phyloP scores from a whole-genome alignment of 2,888 invertebrate genomes.

The Criorhina ranunculi region DNA sequence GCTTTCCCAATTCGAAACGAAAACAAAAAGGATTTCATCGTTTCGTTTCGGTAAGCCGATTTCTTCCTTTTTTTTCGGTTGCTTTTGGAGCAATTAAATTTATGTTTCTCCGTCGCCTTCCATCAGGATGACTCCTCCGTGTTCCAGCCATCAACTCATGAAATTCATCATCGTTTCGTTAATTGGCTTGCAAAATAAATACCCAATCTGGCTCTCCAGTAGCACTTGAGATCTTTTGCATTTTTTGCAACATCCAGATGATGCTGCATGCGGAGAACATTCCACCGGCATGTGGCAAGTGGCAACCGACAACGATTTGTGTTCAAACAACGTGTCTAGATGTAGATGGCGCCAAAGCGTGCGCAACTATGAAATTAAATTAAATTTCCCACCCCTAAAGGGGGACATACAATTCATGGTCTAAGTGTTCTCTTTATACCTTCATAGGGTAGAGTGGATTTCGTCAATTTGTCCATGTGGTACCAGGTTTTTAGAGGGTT shows the following conservation, averaged over 20 bases:
- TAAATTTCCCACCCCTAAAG: constrained; percentile 39
- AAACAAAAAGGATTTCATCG: constrained; percentile 11
- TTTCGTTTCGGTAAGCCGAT: constrained; percentile 41
- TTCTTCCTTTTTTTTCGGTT: constrained; percentile 21
- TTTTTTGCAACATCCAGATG: constrained; percentile 30
- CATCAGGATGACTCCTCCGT: neutral
- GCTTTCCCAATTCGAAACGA: constrained; percentile 5
- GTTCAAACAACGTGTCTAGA: constrained; percentile 54
- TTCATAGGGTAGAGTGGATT: too few relatives aligned
- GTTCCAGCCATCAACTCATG: constrained; percentile 19
- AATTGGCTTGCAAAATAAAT: constrained; percentile 68
- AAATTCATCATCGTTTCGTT: constrained; percentile 72
- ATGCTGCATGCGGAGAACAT: constrained; percentile 2
- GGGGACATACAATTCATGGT: constrained; percentile 39
- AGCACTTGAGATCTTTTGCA: constrained; percentile 27
- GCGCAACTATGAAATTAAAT: constrained; percentile 61
- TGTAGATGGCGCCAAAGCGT: constrained; percentile 62
- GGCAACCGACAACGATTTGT: constrained; percentile 28
- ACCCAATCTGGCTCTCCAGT: constrained; percentile 32
- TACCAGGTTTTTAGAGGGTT: too few relatives aligned
- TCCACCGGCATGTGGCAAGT: neutral
- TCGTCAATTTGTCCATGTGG: too few relatives aligned
- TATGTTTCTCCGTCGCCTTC: constrained; percentile 17
- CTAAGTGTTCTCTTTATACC: constrained; percentile 6
- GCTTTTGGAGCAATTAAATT: constrained; percentile 54